Conservation (phyloP, 2,888 invertebrate species). For the Syrphus vitripennis region DNA sequence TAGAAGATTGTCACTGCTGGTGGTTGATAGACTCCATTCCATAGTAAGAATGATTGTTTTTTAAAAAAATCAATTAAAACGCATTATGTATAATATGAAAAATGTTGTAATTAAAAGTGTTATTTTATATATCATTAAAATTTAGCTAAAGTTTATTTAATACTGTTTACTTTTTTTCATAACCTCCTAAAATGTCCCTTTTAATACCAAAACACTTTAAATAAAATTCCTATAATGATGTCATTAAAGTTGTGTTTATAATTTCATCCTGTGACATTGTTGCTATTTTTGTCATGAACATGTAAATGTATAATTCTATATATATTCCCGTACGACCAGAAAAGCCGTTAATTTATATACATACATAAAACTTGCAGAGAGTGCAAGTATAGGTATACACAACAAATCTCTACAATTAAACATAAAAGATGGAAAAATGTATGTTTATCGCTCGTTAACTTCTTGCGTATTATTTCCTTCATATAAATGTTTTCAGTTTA, state of each 20-base stretch:
- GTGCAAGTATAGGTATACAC: not conserved
- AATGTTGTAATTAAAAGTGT: too few species aligned
- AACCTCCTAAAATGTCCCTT: not conserved
- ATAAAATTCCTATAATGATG: not conserved
- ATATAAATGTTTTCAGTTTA: not conserved
- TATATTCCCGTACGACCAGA: not conserved
- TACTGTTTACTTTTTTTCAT: too few species aligned
- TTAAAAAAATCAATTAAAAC: too few species aligned
- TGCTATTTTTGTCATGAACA: not conserved
- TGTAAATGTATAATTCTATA: not conserved
- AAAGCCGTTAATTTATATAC: not conserved
- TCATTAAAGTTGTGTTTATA: conserved; percentile 15
- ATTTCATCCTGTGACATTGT: conserved; percentile 9
- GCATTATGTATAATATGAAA: too few species aligned
- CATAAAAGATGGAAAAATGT: conserved; percentile 27
- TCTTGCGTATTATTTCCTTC: not conserved
- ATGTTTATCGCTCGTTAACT: conserved; percentile 30
- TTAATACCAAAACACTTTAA: not conserved
- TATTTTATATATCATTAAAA: too few species aligned
- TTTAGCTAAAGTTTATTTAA: too few species aligned
- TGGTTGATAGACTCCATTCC: too few species aligned
- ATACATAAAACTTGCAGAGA: conserved; percentile 2
- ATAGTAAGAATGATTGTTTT: too few species aligned
- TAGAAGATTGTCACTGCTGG: too few species aligned
- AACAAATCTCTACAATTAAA: conserved; percentile 12